A percentile compares a stretch with the other conserved stretches of the same genome.
These are phyloP conservation scores for Emys orbicularis DNA, from an alignment of 2,797 vertebrate genomes.

Conservation along the genomic window DNA sequence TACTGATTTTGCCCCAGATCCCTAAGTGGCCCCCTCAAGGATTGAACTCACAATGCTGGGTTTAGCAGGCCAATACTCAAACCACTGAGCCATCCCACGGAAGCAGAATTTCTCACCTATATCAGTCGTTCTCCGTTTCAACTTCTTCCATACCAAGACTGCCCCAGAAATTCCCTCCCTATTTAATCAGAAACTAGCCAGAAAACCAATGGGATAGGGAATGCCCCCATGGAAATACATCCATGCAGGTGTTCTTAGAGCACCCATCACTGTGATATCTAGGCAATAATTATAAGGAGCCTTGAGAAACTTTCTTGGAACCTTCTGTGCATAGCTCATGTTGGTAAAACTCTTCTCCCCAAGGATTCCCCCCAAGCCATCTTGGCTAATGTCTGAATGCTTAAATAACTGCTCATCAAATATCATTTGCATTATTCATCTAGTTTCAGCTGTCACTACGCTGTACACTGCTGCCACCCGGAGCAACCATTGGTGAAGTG, in stretches of 20 bases:
- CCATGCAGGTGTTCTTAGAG: not conserved
- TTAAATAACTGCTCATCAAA: accelerated
- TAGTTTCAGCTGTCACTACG: accelerated
- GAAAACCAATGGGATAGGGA: not conserved
- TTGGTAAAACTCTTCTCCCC: not conserved
- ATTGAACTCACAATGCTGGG: no score
- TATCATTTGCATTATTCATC: accelerated
- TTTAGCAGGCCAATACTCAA: no score
- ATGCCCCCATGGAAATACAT: no score
- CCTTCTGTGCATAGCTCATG: not conserved
- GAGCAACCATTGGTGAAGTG: not conserved
- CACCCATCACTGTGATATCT: accelerated
- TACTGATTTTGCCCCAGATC: no score
- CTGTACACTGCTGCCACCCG: not conserved
- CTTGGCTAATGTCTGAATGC: no score
- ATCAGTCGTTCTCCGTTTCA: not conserved
- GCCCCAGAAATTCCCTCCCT: accelerated
- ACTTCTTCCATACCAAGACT: no score
- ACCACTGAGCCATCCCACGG: no score
- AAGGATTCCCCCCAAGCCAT: not conserved
- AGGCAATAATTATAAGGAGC: not conserved
- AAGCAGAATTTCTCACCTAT: not conserved
- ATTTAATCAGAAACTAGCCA: not conserved
- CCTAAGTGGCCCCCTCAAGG: no score
- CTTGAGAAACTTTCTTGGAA: not conserved